A percentile compares a stretch with the other conserved stretches of the same genome.
Conservation (phyloP, 2,113 vertebrate genomes). For the Plestiodon gilberti region DNA sequence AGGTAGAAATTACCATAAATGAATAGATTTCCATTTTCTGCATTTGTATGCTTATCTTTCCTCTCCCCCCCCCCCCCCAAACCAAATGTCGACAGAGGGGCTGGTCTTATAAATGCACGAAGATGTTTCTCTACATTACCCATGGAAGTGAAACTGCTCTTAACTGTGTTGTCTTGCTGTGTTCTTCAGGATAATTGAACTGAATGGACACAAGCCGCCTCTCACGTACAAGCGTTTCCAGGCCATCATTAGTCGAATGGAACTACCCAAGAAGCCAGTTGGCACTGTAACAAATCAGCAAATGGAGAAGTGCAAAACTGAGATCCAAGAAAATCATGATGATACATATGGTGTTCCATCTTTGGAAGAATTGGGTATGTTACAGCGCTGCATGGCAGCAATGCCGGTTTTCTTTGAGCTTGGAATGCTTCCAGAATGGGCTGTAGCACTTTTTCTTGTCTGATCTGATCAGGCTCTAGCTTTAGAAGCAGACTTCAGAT, state of each 20-base stretch:
- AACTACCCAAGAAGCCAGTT: slow-evolving; percentile 89
- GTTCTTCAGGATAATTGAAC: slow-evolving; percentile 89
- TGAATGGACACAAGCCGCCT: slow-evolving; percentile 92
- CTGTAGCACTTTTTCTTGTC: background rate
- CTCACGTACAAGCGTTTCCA: slow-evolving; percentile 97
- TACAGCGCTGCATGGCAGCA: background rate
- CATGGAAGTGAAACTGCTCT: background rate
- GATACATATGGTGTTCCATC: slow-evolving; percentile 91
- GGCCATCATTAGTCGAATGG: slow-evolving; percentile 92
- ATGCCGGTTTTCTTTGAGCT: background rate
- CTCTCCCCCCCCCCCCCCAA: background rate
- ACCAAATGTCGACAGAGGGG: background rate
- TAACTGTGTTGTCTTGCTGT: slow-evolving; percentile 45
- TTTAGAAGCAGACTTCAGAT: background rate
- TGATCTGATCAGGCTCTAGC: slow-evolving; percentile 18
- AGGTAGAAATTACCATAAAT: background rate
- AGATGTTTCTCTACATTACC: background rate
- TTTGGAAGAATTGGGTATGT: slow-evolving; percentile 92
- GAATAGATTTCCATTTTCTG: background rate
- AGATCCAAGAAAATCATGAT: slow-evolving; percentile 88
- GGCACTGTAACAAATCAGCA: slow-evolving; percentile 84
- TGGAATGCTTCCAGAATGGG: background rate
- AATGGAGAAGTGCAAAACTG: slow-evolving; percentile 86
- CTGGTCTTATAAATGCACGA: background rate
- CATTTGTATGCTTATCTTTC: background rate